These are phyloP conservation scores for Hephaestus fuliginosus DNA, from an alignment of 2,797 vertebrate species.

Conservation along the genomic window DNA sequence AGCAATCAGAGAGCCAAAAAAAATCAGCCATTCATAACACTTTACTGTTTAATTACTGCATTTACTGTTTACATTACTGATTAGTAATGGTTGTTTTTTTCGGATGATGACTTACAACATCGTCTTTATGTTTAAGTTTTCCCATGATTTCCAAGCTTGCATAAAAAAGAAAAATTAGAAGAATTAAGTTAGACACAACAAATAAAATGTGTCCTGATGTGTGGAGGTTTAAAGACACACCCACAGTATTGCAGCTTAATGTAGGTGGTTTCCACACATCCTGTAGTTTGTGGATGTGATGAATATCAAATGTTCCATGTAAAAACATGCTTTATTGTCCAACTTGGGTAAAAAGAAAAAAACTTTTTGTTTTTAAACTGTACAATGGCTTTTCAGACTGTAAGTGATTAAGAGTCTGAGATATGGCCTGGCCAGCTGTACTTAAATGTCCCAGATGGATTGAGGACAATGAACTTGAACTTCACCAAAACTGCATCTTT, in stretches of 20 bases:
- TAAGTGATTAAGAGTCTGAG: conserved; percentile 54
- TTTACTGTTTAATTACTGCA: conserved; percentile 6
- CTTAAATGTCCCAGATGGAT: conserved; percentile 63
- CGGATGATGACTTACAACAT: background rate
- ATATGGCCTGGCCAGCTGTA: conserved; percentile 37
- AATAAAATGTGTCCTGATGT: background rate
- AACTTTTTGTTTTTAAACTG: conserved; percentile 16
- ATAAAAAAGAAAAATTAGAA: conserved; percentile 15
- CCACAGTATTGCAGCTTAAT: conserved; percentile 1
- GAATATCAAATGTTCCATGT: conserved; percentile 43
- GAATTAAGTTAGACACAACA: conserved; percentile 22
- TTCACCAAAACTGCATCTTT: conserved; percentile 57
- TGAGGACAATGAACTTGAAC: conserved; percentile 63
- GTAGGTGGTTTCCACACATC: background rate
- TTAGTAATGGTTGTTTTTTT: conserved; percentile 14
- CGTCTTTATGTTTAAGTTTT: background rate
- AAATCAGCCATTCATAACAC: conserved; percentile 26
- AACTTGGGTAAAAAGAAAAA: conserved; percentile 27
- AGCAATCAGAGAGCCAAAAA: conserved; percentile 19
- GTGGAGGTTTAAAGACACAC: conserved; percentile 5
- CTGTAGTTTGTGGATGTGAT: conserved; percentile 15
- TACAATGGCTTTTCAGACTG: conserved; percentile 60
- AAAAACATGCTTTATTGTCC: conserved; percentile 29
- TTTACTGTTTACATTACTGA: too few species aligned
- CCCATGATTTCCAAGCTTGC: background rate